Evolutionary conservation across 2,113 vertebrate genomes (phyloP).

Genomic region (Malurus elegans): DNA sequence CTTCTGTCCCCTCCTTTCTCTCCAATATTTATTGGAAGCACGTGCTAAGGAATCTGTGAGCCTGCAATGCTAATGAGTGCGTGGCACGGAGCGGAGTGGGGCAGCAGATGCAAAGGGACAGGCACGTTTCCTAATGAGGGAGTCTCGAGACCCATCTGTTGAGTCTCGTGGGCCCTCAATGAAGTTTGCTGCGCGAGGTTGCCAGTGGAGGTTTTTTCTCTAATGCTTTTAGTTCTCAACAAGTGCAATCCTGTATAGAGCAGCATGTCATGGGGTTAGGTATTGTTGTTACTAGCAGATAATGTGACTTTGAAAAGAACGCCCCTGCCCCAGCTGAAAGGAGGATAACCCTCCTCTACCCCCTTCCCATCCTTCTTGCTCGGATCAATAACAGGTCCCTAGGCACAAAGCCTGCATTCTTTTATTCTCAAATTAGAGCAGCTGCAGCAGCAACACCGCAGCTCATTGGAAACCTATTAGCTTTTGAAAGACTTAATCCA

Average conservation of each 20-base stretch:
- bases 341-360: slow-evolving; percentile 63
- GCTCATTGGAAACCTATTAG: slow-evolving; percentile 80
- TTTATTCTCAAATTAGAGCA: slow-evolving; percentile 86
- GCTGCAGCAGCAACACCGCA: slow-evolving; percentile 78
- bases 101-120: slow-evolving; percentile 47
- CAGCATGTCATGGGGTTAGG: slow-evolving; percentile 68
- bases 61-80: neutral
- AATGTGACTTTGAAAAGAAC: slow-evolving; percentile 79
- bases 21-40: slow-evolving; percentile 60
- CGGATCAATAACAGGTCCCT: slow-evolving; percentile 75
- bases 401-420: slow-evolving; percentile 81
- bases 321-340: slow-evolving; percentile 52
- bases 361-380: slow-evolving; percentile 56
- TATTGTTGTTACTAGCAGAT: slow-evolving; percentile 74
- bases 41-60: slow-evolving; percentile 64
- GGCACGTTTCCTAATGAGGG: slow-evolving; percentile 29
- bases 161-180: slow-evolving; percentile 63
- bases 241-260: slow-evolving; percentile 73
- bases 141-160: slow-evolving; percentile 73
- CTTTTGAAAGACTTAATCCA: slow-evolving; percentile 79
- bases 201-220: slow-evolving; percentile 26
- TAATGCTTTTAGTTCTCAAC: slow-evolving; percentile 69
- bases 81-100: neutral
- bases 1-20: neutral
- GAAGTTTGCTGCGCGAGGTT: slow-evolving; percentile 53